These are phyloP conservation scores for Ptilonorhynchus violaceus DNA, from an alignment of 2,113 vertebrate genomes.

Conservation along the genomic window DNA sequence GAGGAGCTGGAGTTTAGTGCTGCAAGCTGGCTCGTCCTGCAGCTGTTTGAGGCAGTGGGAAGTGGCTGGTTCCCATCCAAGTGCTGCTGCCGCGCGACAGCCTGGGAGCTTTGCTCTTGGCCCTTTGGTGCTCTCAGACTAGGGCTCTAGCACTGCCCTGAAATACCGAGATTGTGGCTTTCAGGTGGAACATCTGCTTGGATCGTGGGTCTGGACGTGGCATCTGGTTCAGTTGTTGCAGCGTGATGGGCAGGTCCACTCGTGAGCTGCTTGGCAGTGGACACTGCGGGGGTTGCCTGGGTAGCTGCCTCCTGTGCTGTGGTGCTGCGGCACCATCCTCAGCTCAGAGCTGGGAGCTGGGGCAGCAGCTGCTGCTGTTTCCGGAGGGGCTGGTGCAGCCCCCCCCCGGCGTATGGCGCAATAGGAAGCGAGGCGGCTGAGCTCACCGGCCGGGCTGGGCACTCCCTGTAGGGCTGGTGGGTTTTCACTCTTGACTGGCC, in stretches of 20 bases:
- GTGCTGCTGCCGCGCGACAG: rapidly evolving
- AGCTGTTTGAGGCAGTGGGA: neutral
- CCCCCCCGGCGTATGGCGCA: neutral
- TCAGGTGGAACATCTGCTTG: neutral
- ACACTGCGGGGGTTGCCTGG: rapidly evolving
- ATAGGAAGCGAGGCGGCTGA: neutral
- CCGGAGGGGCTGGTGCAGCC: neutral
- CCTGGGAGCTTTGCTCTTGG: neutral
- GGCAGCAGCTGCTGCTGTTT: neutral
- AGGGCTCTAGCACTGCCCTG: neutral
- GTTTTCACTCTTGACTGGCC: neutral
- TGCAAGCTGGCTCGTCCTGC: neutral
- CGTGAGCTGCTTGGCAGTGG: rapidly evolving
- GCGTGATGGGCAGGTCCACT: rapidly evolving
- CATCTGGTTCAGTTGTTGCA: neutral
- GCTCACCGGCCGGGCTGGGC: neutral
- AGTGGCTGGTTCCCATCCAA: neutral
- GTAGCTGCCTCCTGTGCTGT: rapidly evolving
- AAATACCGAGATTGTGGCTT: neutral
- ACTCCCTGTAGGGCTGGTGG: neutral
- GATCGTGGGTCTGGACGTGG: neutral
- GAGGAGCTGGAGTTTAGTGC: neutral
- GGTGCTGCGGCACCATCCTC: rapidly evolving
- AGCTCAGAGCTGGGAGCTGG: neutral
- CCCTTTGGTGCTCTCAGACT: neutral